Base-by-base conservation (phyloP, 2,797 vertebrate species). In the Coracias cyanogaster region DNA sequence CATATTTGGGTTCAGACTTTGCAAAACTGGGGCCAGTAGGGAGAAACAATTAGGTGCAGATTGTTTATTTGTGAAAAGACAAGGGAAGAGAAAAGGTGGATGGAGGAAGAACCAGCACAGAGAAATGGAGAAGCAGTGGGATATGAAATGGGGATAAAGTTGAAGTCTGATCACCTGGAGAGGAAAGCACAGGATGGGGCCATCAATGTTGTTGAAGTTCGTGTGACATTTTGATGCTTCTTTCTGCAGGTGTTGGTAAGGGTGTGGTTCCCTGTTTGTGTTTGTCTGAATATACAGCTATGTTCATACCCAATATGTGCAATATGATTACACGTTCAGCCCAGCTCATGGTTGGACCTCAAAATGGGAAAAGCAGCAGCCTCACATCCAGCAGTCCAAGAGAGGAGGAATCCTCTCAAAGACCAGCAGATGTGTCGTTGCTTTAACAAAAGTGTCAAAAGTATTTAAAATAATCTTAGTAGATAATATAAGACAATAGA, bases 401-500 rank as follows among this genome's bases (percentile, higher is more conserved):
- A 54, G 12, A 83, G 16, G 5, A 93, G 13, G 48, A 71, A 74
- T 80, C 18, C 12, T 65, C 48, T 57, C 13, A 35, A 83, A 76
- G n/a, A 67, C 29, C 45, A 91, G 20, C 54, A 95, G 90, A 82
- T 94, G 90, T 72, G 31, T n/a, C n/a, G 88, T 85, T 78, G 26
- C 70, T 61, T 58, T 41, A 54, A 78, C 37, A 83, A 69, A 89
- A 74, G 9, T 84, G 66, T 86, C 80, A 93, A 57, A 95, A 93
- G 12, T 83, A 81, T 86, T 96, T 95, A 52, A 89, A 62, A 73
- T 93, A 92, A 58, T 65, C 92, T 86, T 85, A 48, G 73, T 57
- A 82, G 62, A 90, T 92, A 76, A 77, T 66, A 49, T 15, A 72
- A 33, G 31, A 93, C 88, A 91, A 86, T 65, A 72, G 49, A 81